Evolutionary conservation across 2,888 invertebrate species (phyloP), one percentile per base, ranked within the genome.

Genomic region (Palloptera scutellata): DNA sequence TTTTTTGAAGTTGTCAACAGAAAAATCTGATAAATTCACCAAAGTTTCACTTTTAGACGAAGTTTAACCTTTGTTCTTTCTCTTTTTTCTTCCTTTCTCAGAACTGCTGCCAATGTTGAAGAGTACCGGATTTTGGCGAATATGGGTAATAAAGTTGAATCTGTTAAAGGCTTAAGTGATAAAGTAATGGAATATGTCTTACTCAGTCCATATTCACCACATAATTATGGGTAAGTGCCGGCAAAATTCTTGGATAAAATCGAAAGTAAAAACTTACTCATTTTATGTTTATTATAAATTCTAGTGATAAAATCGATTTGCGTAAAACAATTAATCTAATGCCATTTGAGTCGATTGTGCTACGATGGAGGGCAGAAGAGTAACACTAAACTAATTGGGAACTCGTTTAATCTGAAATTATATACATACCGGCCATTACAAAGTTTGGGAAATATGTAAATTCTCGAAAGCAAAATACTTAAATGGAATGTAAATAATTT

Each of bases 81-180:
- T 42, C 3, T 13, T 53, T 10, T 1, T 2, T 30, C 30, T 6
- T 11, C n/a, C n/a, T n/a, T 1, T 20, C 2, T 2, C 48, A 79
- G 83, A 41, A 75, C 81, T 3, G 73, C 77, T 15, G 72, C 73
- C 3, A 52, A 64, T 4, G 58, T 53, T 1, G 83, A 83, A 58
- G 79, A 82, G 48, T 83, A 80, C 54, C 78, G 81, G 17, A 74
- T 81, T 19, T 64, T 82, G 1, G 74, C 80, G 0, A 83, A 83
- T 72, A 68, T 82, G 75, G 81, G 83, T 52, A 78, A 78, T 52
- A 64, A 75, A 0, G 41, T 83, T 0, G 79, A 82, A 59, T 52
- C 53, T 1, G 45, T 83, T 1, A 68, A 74, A 0, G 72, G 71
- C 4, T 73, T 83, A 4, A 66, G 70, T 4, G 60, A 74, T 13